phyloP scores from a whole-genome alignment of 2,888 invertebrate genomes.

The Trachelus troglodyta region DNA sequence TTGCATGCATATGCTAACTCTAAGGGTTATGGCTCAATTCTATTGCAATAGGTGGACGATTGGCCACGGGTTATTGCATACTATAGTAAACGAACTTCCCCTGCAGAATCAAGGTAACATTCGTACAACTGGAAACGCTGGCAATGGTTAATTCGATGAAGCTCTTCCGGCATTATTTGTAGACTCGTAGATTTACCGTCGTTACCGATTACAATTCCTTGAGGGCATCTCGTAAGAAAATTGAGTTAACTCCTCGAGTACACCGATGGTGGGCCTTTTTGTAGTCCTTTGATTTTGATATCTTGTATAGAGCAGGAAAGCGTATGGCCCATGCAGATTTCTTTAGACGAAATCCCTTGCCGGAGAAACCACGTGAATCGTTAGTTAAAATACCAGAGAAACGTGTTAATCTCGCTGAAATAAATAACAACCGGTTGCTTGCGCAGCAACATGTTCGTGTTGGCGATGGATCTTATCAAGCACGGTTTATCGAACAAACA shows the following conservation, averaged over 20 bases:
- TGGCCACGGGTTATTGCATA: background rate
- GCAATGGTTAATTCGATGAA: too few relatives aligned
- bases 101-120: constrained; percentile 15
- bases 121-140: constrained; percentile 26
- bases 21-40: constrained; percentile 9
- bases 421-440: constrained; percentile 25
- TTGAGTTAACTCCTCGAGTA: constrained; percentile 39
- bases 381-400: constrained; percentile 3
- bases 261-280: constrained; percentile 45
- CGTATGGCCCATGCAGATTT: constrained; percentile 30
- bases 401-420: constrained; percentile 11
- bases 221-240: constrained; percentile 36
- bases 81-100: constrained; percentile 7
- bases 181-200: constrained; percentile 36
- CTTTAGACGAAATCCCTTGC: constrained; percentile 23
- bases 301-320: constrained; percentile 26
- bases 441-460: background rate
- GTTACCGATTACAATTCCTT: constrained; percentile 47
- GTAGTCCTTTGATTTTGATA: constrained; percentile 27
- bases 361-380: background rate
- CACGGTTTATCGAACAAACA: too few relatives aligned
- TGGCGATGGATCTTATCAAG: too few relatives aligned
- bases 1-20: constrained; percentile 21
- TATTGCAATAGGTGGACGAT: constrained; percentile 9
- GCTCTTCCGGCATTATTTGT: constrained; percentile 31